Percentiles rank a stretch among this genome's conserved stretches.
Evolutionary conservation across 2,797 vertebrate species (phyloP).

Genomic region (Pseudochirops corinnae): DNA sequence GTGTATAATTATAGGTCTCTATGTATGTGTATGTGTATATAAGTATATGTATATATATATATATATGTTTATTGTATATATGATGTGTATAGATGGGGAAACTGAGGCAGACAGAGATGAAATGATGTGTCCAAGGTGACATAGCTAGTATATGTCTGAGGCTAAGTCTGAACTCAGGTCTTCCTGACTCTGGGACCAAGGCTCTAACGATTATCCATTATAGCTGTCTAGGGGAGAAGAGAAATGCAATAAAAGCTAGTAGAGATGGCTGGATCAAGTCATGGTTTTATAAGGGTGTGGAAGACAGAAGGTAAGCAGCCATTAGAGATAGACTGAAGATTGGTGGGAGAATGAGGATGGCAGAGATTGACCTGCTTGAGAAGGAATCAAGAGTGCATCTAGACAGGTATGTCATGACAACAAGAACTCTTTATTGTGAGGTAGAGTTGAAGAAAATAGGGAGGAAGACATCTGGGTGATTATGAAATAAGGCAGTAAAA

Average conservation of each 20-base stretch:
- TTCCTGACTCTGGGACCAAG: neutral
- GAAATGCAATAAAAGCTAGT: neutral
- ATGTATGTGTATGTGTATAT: too few species aligned
- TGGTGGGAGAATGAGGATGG: too few species aligned
- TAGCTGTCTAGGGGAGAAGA: neutral
- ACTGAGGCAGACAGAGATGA: neutral
- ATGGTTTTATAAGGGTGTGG: neutral
- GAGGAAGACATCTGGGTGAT: too few species aligned
- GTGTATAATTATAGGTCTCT: too few species aligned
- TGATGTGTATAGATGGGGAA: neutral
- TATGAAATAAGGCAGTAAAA: too few species aligned
- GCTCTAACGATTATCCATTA: neutral
- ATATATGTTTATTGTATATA: too few species aligned
- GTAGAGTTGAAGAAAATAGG: too few species aligned
- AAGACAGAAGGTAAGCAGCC: neutral
- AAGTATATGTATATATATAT: too few species aligned
- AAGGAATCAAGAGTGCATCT: too few species aligned
- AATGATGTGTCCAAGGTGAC: neutral
- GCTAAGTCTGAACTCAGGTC: neutral
- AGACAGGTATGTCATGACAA: too few species aligned
- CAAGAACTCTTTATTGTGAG: too few species aligned
- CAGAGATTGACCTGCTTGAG: too few species aligned
- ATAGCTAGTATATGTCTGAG: neutral
- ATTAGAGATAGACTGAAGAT: neutral
- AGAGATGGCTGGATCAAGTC: neutral